These are phyloP conservation scores for Gasterosteus aculeatus DNA, from an alignment of 2,113 vertebrate species.

Conservation along the genomic window DNA sequence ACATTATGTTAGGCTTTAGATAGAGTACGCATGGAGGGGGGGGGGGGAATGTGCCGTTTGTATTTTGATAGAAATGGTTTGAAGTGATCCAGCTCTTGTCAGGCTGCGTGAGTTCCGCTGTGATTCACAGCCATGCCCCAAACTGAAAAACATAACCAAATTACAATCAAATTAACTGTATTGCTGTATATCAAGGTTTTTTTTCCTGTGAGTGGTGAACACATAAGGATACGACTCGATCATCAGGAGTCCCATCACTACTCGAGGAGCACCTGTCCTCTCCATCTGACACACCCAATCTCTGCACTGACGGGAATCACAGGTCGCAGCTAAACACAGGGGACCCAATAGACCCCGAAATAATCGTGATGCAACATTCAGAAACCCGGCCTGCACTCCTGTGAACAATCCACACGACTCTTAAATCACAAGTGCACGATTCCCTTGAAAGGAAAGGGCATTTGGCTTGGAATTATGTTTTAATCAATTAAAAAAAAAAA, in stretches of 20 bases:
- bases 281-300: constrained; percentile 44
- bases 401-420: not conserved
- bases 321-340: constrained; percentile 58
- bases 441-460: not conserved
- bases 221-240: constrained; percentile 8
- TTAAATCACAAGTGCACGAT: not conserved
- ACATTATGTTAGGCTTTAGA: constrained; percentile 13
- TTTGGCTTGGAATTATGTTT: not conserved
- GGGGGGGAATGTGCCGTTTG: not conserved
- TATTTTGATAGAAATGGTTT: constrained; percentile 12
- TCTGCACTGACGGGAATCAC: constrained; percentile 63
- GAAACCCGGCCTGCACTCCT: constrained; percentile 51
- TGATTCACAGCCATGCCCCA: not conserved
- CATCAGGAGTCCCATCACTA: constrained; percentile 20
- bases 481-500: not conserved
- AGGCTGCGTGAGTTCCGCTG: not conserved
- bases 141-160: not conserved
- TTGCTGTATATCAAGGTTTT: not conserved
- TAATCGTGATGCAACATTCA: constrained; percentile 75
- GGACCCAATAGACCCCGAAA: constrained; percentile 57
- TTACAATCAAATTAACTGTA: not conserved
- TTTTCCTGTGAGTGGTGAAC: not conserved
- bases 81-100: not conserved
- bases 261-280: constrained; percentile 46
- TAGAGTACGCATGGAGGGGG: not conserved